Conservation (phyloP, 2,113 vertebrate genomes). For the Tragelaphus scriptus region DNA sequence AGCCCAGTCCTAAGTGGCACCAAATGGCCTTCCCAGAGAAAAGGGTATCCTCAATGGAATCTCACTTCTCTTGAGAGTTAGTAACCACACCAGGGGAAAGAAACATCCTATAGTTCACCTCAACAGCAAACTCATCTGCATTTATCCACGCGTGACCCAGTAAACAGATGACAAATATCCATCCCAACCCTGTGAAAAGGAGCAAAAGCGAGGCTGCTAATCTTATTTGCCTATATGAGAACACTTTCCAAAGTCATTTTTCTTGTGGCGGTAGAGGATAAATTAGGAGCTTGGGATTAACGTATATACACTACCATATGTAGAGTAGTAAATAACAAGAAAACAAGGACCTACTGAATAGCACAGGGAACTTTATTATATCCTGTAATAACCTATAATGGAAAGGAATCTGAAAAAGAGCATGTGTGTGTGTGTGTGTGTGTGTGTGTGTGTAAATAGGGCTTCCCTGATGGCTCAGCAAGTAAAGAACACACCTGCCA, state of each 20-base stretch:
- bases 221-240: background rate
- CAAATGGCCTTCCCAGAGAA: background rate
- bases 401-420: background rate
- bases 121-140: background rate
- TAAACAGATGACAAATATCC: background rate
- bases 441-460: background rate
- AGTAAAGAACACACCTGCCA: background rate
- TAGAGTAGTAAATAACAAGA: background rate
- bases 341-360: background rate
- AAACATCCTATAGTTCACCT: background rate
- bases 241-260: slow-evolving; percentile 17
- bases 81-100: background rate
- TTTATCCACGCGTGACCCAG: background rate
- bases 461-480: background rate
- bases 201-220: background rate
- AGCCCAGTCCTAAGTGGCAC: background rate
- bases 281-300: background rate
- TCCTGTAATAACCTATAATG: background rate
- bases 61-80: background rate
- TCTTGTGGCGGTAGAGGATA: background rate
- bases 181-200: background rate
- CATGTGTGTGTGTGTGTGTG: too few species aligned
- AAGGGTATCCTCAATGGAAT: background rate
- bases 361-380: background rate
- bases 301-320: background rate